Percentiles rank a stretch among this genome's conserved stretches.
These are phyloP conservation scores for Macaria notata DNA, from an alignment of 2,888 invertebrate genomes.

Conservation along the genomic window DNA sequence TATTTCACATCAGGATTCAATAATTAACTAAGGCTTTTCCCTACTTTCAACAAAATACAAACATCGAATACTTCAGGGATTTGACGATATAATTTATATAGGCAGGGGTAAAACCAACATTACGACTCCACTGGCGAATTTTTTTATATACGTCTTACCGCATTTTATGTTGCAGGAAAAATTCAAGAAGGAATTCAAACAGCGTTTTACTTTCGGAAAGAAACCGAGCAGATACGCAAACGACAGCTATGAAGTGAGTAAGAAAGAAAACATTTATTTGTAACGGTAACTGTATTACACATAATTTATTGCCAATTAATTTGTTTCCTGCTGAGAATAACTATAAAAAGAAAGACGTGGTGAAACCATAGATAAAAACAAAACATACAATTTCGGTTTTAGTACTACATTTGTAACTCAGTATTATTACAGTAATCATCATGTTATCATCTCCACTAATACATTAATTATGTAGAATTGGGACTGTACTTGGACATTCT, in stretches of 20 bases:
- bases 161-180: constrained; percentile 83
- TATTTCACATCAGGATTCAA: no score
- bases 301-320: no score
- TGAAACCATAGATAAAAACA: no score
- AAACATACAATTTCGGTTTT: no score
- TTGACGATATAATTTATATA: constrained; percentile 22
- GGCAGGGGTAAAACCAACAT: constrained; percentile 22
- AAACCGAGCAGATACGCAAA: constrained; percentile 66
- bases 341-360: no score
- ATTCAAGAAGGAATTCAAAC: constrained; percentile 89
- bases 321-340: no score
- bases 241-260: constrained; percentile 75
- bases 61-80: constrained; percentile 13
- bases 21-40: neutral
- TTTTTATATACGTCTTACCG: constrained; percentile 14
- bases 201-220: constrained; percentile 84
- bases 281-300: neutral
- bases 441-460: no score
- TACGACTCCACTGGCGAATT: constrained; percentile 21
- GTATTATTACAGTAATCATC: no score
- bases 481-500: no score
- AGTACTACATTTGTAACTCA: no score
- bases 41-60: constrained; percentile 23
- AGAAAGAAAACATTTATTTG: neutral
- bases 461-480: no score